These are phyloP conservation scores for Gadopsis marmoratus DNA, from an alignment of 2,797 vertebrate species.

Conservation along the genomic window DNA sequence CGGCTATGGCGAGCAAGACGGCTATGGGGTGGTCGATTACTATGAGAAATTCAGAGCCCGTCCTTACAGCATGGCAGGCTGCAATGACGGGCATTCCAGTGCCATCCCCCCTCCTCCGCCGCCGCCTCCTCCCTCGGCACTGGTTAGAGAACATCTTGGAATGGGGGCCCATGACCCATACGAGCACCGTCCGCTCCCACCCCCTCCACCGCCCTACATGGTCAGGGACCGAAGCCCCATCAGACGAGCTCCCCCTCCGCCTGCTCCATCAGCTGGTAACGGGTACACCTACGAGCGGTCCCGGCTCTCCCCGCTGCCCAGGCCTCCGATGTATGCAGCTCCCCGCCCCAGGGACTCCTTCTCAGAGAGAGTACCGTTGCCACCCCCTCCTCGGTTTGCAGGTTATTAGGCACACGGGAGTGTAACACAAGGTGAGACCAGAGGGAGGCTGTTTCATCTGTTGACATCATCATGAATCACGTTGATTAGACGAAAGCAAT, in stretches of 20 bases:
- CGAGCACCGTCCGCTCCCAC: constrained; percentile 87
- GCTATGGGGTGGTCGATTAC: constrained; percentile 83
- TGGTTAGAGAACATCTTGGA: constrained; percentile 88
- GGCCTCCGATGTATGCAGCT: constrained; percentile 87
- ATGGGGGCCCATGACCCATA: constrained; percentile 85
- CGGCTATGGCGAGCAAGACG: constrained; percentile 73
- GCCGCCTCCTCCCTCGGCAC: constrained; percentile 76
- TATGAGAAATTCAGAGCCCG: constrained; percentile 86
- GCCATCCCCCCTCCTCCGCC: constrained; percentile 84
- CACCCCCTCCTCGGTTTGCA: constrained; percentile 79
- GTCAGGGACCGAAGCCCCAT: constrained; percentile 93
- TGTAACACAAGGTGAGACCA: constrained; percentile 77
- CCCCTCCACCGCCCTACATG: constrained; percentile 85
- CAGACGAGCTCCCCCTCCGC: constrained; percentile 84
- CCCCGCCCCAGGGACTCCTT: constrained; percentile 88
- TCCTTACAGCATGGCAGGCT: constrained; percentile 66
- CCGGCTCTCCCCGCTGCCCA: constrained; percentile 89
- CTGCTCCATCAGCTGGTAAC: constrained; percentile 85
- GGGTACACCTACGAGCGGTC: constrained; percentile 92
- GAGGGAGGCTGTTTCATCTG: neutral
- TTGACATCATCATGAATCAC: constrained; percentile 10
- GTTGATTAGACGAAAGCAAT: constrained; percentile 5
- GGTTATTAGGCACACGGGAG: constrained; percentile 75
- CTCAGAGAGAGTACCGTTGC: constrained; percentile 82
- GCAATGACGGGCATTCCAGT: constrained; percentile 75